Percentiles rank a stretch among this genome's conserved stretches.
phyloP scores from a whole-genome alignment of 2,888 invertebrate species.

The Diarsia brunnea region DNA sequence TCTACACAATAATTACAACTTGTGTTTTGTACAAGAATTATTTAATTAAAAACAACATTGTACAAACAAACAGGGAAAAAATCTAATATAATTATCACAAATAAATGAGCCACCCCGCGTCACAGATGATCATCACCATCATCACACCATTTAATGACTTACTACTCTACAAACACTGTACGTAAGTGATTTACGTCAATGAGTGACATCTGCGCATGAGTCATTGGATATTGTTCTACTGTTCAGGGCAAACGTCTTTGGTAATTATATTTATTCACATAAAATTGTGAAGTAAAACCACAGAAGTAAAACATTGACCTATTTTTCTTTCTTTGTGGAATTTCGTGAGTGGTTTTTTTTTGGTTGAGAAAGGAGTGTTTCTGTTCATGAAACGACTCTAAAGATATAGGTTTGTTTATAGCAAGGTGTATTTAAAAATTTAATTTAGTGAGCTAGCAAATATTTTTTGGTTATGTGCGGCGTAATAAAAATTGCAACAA shows the following conservation, averaged over 20 bases:
- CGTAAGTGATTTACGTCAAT: slow-evolving; percentile 57
- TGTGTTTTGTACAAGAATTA: not conserved
- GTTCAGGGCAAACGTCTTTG: slow-evolving; percentile 52
- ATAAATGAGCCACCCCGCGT: slow-evolving; percentile 8
- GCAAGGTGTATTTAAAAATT: not conserved
- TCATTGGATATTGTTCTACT: slow-evolving; percentile 43
- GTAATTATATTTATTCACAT: slow-evolving; percentile 65
- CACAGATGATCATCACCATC: not conserved
- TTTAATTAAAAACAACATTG: not conserved
- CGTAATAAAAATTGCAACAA: too few relatives aligned
- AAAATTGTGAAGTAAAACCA: slow-evolving; percentile 48
- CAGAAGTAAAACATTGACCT: slow-evolving; percentile 52
- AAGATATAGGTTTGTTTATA: not conserved
- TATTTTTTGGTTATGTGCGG: too few relatives aligned
- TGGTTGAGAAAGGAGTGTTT: not conserved
- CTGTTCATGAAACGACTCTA: not conserved
- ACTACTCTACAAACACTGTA: slow-evolving; percentile 20
- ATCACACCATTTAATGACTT: slow-evolving; percentile 32
- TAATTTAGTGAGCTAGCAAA: too few relatives aligned
- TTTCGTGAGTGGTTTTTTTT: not conserved
- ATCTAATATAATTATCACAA: slow-evolving; percentile 13
- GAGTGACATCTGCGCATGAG: slow-evolving; percentile 59
- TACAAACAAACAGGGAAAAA: slow-evolving; percentile 10
- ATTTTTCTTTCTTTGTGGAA: slow-evolving; percentile 46
- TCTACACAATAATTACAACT: not conserved